A percentile compares a stretch with the other conserved stretches of the same genome.
phyloP scores from a whole-genome alignment of 1,140 invertebrate genomes.

The Choristoneura fumiferana region DNA sequence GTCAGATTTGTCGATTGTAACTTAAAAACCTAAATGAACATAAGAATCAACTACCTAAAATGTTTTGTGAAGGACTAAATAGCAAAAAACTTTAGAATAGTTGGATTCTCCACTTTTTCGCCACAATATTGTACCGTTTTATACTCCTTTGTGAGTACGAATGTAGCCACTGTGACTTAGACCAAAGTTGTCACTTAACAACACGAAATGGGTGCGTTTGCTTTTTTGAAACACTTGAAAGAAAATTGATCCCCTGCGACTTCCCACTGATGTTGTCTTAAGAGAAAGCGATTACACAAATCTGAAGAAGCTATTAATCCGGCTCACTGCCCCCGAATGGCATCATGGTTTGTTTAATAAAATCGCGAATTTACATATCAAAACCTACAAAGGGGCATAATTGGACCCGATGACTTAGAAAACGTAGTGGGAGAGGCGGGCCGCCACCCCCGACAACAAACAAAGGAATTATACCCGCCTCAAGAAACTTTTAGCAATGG shows the following conservation, averaged over 20 bases:
- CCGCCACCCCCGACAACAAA: slow-evolving; percentile 68
- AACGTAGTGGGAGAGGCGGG: slow-evolving; percentile 71
- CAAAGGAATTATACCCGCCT: slow-evolving; percentile 78
- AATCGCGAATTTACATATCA: slow-evolving; percentile 77
- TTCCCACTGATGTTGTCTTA: slow-evolving; percentile 68
- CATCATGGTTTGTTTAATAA: slow-evolving; percentile 78
- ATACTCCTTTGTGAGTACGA: no score
- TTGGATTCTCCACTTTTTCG: no score
- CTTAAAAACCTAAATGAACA: no score
- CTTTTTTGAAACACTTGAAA: slow-evolving; percentile 32
- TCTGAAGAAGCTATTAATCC: slow-evolving; percentile 77
- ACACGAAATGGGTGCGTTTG: slow-evolving; percentile 30
- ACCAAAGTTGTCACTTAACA: slow-evolving; percentile 23
- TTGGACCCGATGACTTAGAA: slow-evolving; percentile 77
- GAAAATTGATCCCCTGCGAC: slow-evolving; percentile 62
- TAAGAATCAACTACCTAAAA: no score
- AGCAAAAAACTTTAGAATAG: no score
- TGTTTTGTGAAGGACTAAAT: no score
- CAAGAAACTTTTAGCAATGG: slow-evolving; percentile 79
- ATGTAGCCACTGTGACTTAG: slow-evolving; percentile 34
- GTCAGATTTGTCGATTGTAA: no score
- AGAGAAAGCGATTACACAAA: slow-evolving; percentile 78
- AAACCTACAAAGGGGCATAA: slow-evolving; percentile 77
- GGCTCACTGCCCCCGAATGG: slow-evolving; percentile 73
- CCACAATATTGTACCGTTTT: no score